Percentiles rank a stretch among this genome's conserved stretches.
phyloP scores from a whole-genome alignment of 2,888 invertebrate genomes.

The Tipula confusa region DNA sequence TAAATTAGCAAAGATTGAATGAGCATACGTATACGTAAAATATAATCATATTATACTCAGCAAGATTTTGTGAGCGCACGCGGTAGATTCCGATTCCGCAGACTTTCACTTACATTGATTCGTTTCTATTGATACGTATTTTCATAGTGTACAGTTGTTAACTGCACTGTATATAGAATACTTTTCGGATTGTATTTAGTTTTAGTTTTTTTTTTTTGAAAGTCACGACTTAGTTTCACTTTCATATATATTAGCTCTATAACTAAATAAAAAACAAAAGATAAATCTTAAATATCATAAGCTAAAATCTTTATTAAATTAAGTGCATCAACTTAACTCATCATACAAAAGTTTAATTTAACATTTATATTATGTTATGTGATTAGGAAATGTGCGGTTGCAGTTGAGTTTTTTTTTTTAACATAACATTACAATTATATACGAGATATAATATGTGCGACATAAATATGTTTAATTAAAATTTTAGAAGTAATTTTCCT shows the following conservation, averaged over 20 bases:
- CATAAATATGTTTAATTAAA: background rate
- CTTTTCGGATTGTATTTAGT: background rate
- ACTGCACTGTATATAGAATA: background rate
- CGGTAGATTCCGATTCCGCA: background rate
- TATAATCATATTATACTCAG: too few relatives aligned
- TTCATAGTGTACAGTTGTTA: background rate
- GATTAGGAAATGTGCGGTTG: background rate
- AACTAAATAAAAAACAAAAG: background rate
- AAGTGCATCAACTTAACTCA: background rate
- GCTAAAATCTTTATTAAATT: background rate
- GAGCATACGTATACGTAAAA: too few relatives aligned
- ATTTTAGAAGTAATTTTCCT: background rate
- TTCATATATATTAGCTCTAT: background rate
- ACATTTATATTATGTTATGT: background rate
- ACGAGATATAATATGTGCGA: background rate
- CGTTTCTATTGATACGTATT: background rate
- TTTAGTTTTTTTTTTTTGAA: too few relatives aligned
- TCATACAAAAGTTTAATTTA: background rate
- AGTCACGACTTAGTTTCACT: constrained; percentile 21
- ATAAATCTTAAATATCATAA: background rate
- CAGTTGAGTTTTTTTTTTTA: constrained; percentile 3
- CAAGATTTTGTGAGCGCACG: background rate
- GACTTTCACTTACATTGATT: constrained; percentile 5
- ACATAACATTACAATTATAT: background rate
- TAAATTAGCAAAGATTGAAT: too few relatives aligned